Conservation (phyloP, 1,140 invertebrate species). For the Drosophila murphyi region DNA sequence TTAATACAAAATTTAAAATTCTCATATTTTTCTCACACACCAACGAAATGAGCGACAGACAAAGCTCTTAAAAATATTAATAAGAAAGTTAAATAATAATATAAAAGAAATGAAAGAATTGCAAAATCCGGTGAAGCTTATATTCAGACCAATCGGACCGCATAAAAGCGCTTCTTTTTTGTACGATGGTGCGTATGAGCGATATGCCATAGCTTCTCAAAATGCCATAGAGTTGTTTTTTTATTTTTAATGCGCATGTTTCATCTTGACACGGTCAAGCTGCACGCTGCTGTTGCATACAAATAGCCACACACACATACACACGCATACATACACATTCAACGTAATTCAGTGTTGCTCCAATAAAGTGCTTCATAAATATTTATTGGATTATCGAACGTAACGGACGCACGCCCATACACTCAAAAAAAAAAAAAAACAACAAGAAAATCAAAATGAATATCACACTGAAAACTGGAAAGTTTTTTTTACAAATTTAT, state of each 20-base stretch:
- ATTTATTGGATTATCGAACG: conserved; percentile 83
- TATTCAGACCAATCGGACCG: conserved; percentile 59
- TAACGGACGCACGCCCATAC: conserved; percentile 56
- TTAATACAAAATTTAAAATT: too few relatives aligned
- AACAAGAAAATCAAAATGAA: background rate
- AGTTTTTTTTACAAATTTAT: too few relatives aligned
- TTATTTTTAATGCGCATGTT: conserved; percentile 44
- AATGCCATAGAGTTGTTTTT: conserved; percentile 43
- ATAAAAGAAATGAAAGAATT: conserved; percentile 24
- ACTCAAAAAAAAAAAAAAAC: background rate
- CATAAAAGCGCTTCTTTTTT: conserved; percentile 53
- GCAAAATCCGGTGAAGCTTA: conserved; percentile 18
- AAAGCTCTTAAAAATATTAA: conserved; percentile 69
- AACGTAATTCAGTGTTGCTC: conserved; percentile 83
- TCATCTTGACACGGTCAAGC: conserved; percentile 24
- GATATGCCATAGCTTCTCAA: conserved; percentile 48
- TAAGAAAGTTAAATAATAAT: conserved; percentile 31
- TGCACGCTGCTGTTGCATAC: conserved; percentile 35
- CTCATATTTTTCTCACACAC: background rate
- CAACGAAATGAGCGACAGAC: conserved; percentile 58
- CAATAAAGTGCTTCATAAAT: conserved; percentile 83
- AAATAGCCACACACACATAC: conserved; percentile 16
- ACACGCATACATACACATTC: conserved; percentile 51
- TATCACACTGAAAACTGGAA: background rate
- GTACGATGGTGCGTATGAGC: conserved; percentile 68